Base-by-base conservation (phyloP, 2,797 vertebrate species). In the Siniperca undulata region DNA sequence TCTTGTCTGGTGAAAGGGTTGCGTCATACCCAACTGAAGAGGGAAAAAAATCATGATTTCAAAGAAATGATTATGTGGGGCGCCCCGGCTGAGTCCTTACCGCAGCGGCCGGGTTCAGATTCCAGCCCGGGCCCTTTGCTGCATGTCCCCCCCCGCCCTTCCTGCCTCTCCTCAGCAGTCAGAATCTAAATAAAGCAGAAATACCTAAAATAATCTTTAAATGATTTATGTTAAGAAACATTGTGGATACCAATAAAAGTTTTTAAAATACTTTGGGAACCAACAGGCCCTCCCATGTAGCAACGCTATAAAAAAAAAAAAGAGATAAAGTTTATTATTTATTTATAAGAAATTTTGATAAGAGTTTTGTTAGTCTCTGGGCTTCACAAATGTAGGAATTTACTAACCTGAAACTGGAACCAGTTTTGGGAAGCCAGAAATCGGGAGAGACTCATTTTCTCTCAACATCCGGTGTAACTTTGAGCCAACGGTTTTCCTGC, bases 391-490 rank as follows among this genome's bases (percentile, higher is more conserved):
- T 34, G 19, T 66, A 7, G 17, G 44, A 66, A 52, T 67, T 70
- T 19, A 53, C 60, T 12, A 53, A 24, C 70, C n/a, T 73, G 52
- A 68, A 62, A 42, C 12, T 24, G 19, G 14, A 56, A 12, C 4
- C 34, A 56, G 27, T 7, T 65, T 59, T 52, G 3, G 13, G 12
- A 70, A 34, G 40, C 9, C 7, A 53, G 17, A 20, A 67, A 14
- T 71, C 38, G 3, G n/a, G 20, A 70, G 30, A 73, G 19, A 5
- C 34, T 62, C n/a, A 20, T 50, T 55, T 66, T 56, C 61, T 17
- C 17, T 48, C 14, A 50, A 62, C 64, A 75, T 78, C 76, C 38
- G 5, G 61, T 24, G 9, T 24, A 42, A 55, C 22, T 64, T 19
- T 16, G 44, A 65, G 61, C 48, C 65, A 52, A 8, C 14, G 17